A percentile compares a stretch with the other conserved stretches of the same genome.
These are phyloP conservation scores for Epirrhoe alternata DNA, from an alignment of 2,888 invertebrate genomes.

Conservation along the genomic window DNA sequence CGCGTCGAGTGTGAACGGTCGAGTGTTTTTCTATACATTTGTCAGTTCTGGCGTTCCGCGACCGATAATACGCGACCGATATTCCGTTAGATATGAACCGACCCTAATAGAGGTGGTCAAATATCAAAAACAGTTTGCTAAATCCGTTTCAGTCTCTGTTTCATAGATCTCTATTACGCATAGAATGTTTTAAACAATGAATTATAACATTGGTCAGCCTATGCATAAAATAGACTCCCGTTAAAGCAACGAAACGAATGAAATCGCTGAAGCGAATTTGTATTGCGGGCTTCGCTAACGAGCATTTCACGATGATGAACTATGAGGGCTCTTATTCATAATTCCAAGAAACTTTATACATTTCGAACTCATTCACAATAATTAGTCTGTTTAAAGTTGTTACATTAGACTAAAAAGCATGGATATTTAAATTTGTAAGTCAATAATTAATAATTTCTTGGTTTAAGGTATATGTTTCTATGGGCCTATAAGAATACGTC, in stretches of 20 bases:
- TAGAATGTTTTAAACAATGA: background rate
- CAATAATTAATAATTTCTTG: background rate
- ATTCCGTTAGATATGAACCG: too few species aligned
- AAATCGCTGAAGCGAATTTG: conserved; percentile 72
- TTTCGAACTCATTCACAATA: conserved; percentile 31
- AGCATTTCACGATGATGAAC: conserved; percentile 73
- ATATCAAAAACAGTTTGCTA: too few species aligned
- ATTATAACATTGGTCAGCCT: conserved; percentile 10
- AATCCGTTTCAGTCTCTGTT: background rate
- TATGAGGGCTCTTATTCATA: conserved; percentile 62
- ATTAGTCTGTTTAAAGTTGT: conserved; percentile 16
- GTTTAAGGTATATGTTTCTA: too few species aligned
- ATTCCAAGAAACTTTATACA: conserved; percentile 40
- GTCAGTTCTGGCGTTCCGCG: too few species aligned
- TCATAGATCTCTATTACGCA: background rate
- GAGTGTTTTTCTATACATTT: too few species aligned
- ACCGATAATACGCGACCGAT: too few species aligned
- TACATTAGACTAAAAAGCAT: conserved; percentile 12
- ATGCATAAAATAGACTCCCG: conserved; percentile 17
- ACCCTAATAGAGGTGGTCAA: too few species aligned
- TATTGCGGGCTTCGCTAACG: conserved; percentile 76
- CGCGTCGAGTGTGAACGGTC: too few species aligned
- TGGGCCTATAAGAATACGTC: too few species aligned
- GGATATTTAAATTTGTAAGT: background rate
- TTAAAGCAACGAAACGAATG: conserved; percentile 47